These are phyloP conservation scores for Drosophila eugracilis DNA, from an alignment of 1,140 invertebrate species.

Conservation along the genomic window DNA sequence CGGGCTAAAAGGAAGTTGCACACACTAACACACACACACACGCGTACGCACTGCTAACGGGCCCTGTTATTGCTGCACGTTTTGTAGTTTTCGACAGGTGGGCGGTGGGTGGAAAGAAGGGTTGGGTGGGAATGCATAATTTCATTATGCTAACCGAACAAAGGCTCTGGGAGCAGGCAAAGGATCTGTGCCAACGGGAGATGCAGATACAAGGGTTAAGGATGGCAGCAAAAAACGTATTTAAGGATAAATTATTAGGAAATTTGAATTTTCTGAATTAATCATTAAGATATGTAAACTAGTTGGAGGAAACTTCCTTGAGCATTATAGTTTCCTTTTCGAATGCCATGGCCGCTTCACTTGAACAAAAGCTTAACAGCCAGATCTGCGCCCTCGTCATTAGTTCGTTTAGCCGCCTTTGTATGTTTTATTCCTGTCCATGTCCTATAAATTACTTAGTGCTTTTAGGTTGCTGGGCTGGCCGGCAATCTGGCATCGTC, in stretches of 20 bases:
- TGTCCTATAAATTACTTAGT: constrained; percentile 74
- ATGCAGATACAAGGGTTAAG: constrained; percentile 9
- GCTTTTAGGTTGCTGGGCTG: constrained; percentile 60
- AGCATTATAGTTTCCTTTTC: constrained; percentile 6
- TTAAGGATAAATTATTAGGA: constrained; percentile 1
- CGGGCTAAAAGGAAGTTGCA: constrained; percentile 43
- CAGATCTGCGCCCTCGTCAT: constrained; percentile 51
- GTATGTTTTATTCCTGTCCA: constrained; percentile 28
- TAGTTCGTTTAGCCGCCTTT: constrained; percentile 12
- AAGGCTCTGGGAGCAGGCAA: constrained; percentile 12
- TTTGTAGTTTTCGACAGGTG: constrained; percentile 78
- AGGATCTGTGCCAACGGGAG: constrained; percentile 3
- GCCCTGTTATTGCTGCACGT: constrained; percentile 58
- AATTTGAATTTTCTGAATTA: not conserved
- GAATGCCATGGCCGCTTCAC: constrained; percentile 3
- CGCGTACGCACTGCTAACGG: constrained; percentile 4
- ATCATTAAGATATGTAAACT: constrained; percentile 11
- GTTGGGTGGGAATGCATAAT: constrained; percentile 54
- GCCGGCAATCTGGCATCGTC: constrained; percentile 33
- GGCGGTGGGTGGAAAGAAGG: constrained; percentile 11
- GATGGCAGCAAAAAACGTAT: constrained; percentile 8
- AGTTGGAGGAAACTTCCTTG: constrained; percentile 2
- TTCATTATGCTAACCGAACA: constrained; percentile 63
- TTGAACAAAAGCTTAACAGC: constrained; percentile 13
- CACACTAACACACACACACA: constrained; percentile 17